Evolutionary conservation across 2,888 invertebrate species (phyloP).

Genomic region (Rhagonycha lutea): DNA sequence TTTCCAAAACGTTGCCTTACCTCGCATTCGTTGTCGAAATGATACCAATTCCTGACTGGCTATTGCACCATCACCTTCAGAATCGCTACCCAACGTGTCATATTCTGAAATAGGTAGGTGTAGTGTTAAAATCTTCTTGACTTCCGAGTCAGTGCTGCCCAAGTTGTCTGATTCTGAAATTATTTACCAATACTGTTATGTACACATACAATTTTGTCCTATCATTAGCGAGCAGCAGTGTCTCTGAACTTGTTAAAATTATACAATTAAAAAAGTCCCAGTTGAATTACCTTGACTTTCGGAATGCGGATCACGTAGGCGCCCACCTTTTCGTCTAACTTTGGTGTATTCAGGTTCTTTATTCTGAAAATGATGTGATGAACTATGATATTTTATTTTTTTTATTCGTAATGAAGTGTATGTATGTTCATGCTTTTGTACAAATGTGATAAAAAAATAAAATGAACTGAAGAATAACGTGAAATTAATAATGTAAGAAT

Average conservation of each 20-base stretch:
- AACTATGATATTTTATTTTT: background rate
- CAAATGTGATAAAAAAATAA: background rate
- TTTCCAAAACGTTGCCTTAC: slow-evolving; percentile 39
- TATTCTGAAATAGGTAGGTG: slow-evolving; percentile 93
- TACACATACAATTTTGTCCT: background rate
- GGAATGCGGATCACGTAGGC: slow-evolving; percentile 78
- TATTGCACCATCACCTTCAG: slow-evolving; percentile 74
- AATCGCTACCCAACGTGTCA: slow-evolving; percentile 81
- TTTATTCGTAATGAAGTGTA: background rate
- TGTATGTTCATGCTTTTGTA: background rate
- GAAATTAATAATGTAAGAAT: background rate
- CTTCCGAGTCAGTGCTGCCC: slow-evolving; percentile 94
- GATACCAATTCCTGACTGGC: slow-evolving; percentile 64
- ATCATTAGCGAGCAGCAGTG: slow-evolving; percentile 45
- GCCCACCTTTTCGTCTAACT: slow-evolving; percentile 80
- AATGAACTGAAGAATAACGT: background rate
- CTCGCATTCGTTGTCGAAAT: slow-evolving; percentile 58
- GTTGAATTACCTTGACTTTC: slow-evolving; percentile 75
- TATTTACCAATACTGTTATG: slow-evolving; percentile 4
- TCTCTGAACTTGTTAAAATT: slow-evolving; percentile 30
- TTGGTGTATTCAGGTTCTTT: slow-evolving; percentile 85
- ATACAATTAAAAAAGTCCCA: background rate
- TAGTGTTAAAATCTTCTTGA: slow-evolving; percentile 89
- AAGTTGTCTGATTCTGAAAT: slow-evolving; percentile 89
- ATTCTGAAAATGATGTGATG: slow-evolving; percentile 56